Conservation (phyloP, 2,113 vertebrate species). For the Phodopus roborovskii region DNA sequence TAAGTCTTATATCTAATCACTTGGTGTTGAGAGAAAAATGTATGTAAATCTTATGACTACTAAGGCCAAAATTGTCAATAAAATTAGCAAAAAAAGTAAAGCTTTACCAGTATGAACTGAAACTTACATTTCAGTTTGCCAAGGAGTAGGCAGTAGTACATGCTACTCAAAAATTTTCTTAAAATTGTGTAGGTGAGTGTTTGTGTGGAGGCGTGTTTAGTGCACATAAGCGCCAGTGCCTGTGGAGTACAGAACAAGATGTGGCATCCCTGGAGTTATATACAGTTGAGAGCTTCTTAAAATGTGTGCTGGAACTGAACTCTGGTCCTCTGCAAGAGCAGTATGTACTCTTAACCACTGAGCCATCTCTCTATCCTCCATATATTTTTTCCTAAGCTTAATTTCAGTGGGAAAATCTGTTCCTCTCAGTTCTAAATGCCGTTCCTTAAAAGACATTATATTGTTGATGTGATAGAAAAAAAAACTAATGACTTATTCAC, state of each 20-base stretch:
- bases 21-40: background rate
- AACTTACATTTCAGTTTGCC: background rate
- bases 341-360: background rate
- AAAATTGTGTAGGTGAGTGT: background rate
- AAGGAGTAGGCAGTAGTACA: background rate
- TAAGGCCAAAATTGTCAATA: background rate
- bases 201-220: background rate
- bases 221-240: background rate
- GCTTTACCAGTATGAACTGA: background rate
- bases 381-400: background rate
- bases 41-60: background rate
- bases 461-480: constrained; percentile 8
- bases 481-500: constrained; percentile 28
- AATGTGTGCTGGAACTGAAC: background rate
- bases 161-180: background rate
- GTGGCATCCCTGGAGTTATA: background rate
- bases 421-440: background rate
- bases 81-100: background rate
- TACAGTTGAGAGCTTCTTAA: background rate
- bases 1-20: background rate
- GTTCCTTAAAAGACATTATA: background rate
- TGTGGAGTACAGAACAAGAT: background rate
- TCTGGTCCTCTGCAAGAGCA: background rate
- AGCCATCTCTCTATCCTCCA: background rate
- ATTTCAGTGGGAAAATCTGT: background rate